Evolutionary conservation across 1,140 invertebrate species (phyloP).

Genomic region (Megathymus violae): DNA sequence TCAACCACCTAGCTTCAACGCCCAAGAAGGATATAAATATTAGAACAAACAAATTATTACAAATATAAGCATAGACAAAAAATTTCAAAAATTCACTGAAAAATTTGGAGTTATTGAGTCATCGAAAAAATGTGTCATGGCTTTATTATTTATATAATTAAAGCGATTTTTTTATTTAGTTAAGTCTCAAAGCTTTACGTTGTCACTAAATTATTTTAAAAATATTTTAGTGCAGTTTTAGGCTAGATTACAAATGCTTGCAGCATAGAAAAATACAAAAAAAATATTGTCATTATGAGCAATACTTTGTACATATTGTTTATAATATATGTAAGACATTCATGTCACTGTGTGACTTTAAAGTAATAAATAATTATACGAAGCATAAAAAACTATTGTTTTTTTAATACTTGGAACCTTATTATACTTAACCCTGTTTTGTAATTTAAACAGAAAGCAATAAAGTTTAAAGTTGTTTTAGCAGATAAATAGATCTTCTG

Average conservation of each 20-base stretch:
- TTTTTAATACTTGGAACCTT: background rate
- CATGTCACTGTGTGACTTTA: constrained; percentile 23
- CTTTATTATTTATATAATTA: constrained; percentile 14
- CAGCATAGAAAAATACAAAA: constrained; percentile 23
- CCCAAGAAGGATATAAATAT: constrained; percentile 75
- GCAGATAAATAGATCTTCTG: too few species aligned
- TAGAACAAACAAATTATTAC: constrained; percentile 51
- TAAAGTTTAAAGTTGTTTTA: too few species aligned
- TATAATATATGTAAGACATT: constrained; percentile 28
- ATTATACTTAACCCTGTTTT: too few species aligned
- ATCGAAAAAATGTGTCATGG: background rate
- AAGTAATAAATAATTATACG: constrained; percentile 13
- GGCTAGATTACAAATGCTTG: background rate
- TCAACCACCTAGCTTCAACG: constrained; percentile 72
- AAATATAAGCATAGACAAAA: constrained; percentile 13
- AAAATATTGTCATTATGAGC: constrained; percentile 4
- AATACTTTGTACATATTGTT: constrained; percentile 29
- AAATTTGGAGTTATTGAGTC: background rate
- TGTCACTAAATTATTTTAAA: background rate
- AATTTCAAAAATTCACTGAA: constrained; percentile 2
- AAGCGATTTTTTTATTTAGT: background rate
- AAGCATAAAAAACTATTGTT: constrained; percentile 19
- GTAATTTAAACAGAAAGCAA: too few species aligned
- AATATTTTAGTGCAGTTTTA: constrained; percentile 12
- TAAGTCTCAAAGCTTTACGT: constrained; percentile 7